Percentiles rank a stretch among this genome's conserved stretches.
These are phyloP conservation scores for Callorhinus ursinus DNA, from an alignment of 2,113 vertebrate genomes.

Conservation along the genomic window DNA sequence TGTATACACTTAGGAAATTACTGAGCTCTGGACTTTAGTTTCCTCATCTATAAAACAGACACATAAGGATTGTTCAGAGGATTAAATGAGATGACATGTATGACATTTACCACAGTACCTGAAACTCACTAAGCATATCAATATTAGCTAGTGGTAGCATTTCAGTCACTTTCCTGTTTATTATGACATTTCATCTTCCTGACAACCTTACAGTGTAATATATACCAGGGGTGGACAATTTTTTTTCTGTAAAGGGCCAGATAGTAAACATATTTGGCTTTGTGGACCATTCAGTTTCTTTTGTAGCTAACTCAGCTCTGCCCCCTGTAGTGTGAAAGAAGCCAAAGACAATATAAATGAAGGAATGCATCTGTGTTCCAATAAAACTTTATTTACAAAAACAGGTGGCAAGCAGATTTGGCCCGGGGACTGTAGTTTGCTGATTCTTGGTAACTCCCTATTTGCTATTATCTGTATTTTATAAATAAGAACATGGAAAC, in stretches of 20 bases:
- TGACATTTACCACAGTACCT: not conserved
- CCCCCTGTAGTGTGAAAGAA: not conserved
- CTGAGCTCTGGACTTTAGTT: not conserved
- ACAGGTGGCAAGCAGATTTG: not conserved
- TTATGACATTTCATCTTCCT: constrained; percentile 3
- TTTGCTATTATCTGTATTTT: not conserved
- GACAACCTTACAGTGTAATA: not conserved
- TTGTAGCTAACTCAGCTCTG: not conserved
- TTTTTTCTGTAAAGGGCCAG: not conserved
- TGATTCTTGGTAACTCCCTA: not conserved
- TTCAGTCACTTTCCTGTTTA: not conserved
- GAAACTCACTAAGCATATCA: not conserved
- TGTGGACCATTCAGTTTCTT: not conserved
- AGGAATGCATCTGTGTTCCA: not conserved
- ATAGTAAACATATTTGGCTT: not conserved
- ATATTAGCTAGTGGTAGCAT: not conserved
- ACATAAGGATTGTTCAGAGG: not conserved
- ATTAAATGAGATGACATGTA: not conserved
- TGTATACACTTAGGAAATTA: not conserved
- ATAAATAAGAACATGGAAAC: not conserved
- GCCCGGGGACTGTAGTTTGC: not conserved
- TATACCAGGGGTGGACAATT: not conserved
- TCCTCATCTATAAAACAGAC: not conserved
- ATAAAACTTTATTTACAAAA: constrained; percentile 3
- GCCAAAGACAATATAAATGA: not conserved